Percentiles rank a stretch among this genome's conserved stretches.
These are phyloP conservation scores for Micrastur ruficollis DNA, from an alignment of 2,797 vertebrate genomes.

Conservation along the genomic window DNA sequence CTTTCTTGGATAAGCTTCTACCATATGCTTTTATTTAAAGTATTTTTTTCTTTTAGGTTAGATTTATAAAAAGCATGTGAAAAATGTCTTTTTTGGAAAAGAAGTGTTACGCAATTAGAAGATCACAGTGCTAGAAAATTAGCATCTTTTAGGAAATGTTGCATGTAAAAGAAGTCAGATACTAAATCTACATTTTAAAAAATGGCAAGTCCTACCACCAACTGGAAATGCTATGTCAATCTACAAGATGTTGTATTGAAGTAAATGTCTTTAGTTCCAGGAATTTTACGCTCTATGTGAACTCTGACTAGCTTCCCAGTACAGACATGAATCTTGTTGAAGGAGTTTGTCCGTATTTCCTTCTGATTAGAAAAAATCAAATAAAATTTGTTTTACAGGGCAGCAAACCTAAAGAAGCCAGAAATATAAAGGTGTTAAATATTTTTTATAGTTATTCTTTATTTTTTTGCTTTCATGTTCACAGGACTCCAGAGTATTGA, in stretches of 20 bases:
- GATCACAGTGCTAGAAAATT: constrained; percentile 42
- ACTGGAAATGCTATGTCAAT: neutral
- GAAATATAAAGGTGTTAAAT: neutral
- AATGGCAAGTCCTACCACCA: neutral
- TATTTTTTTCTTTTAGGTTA: constrained; percentile 46
- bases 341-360: constrained; percentile 22
- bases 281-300: constrained; percentile 19
- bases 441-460: neutral
- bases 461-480: neutral
- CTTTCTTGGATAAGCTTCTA: constrained; percentile 67
- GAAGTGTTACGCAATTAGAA: constrained; percentile 57
- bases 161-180: constrained; percentile 13
- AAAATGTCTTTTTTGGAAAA: constrained; percentile 40
- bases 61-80: constrained; percentile 63
- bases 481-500: neutral
- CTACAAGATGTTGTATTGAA: constrained; percentile 8
- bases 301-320: constrained; percentile 15
- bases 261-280: constrained; percentile 1
- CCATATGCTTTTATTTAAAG: constrained; percentile 73
- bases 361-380: constrained; percentile 19
- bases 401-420: neutral
- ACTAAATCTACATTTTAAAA: constrained; percentile 20
- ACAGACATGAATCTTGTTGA: constrained; percentile 13
- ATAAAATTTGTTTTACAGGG: neutral
- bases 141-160: constrained; percentile 47